Percentiles rank a stretch among this genome's conserved stretches.
phyloP scores from a whole-genome alignment of 2,888 invertebrate genomes.

The Gortyna flavago region DNA sequence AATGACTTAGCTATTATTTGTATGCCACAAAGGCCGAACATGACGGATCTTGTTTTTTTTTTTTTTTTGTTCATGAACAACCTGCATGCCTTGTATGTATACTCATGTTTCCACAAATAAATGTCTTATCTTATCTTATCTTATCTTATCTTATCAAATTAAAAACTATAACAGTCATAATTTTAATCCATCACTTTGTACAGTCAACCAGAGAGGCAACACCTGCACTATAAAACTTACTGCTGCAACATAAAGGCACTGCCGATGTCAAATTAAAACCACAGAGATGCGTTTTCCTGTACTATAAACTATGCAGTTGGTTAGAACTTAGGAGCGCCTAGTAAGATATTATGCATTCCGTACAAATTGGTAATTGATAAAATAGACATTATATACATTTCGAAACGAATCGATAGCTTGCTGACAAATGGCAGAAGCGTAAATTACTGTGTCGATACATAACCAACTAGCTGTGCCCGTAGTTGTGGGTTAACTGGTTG shows the following conservation, averaged over 20 bases:
- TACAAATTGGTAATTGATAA: slow-evolving; percentile 36
- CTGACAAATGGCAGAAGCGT: slow-evolving; percentile 35
- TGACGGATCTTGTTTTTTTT: no score
- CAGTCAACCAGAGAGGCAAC: background rate
- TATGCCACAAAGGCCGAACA: no score
- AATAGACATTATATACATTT: slow-evolving; percentile 5
- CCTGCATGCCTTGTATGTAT: no score
- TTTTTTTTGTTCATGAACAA: no score
- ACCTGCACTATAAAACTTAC: background rate
- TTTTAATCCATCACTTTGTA: background rate
- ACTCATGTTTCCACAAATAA: no score
- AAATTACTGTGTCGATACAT: slow-evolving; percentile 28
- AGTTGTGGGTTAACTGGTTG: slow-evolving; percentile 2
- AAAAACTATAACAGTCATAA: no score
- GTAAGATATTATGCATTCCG: slow-evolving; percentile 10
- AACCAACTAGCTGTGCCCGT: background rate
- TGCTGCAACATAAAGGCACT: background rate
- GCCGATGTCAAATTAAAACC: background rate
- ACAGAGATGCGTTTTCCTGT: background rate
- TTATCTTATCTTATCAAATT: no score
- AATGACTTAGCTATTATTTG: no score
- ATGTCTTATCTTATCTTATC: no score
- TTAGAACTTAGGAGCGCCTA: background rate
- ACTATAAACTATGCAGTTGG: background rate
- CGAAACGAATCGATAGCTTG: background rate